Conservation (phyloP, 2,113 vertebrate species). For the Raja brachyura region DNA sequence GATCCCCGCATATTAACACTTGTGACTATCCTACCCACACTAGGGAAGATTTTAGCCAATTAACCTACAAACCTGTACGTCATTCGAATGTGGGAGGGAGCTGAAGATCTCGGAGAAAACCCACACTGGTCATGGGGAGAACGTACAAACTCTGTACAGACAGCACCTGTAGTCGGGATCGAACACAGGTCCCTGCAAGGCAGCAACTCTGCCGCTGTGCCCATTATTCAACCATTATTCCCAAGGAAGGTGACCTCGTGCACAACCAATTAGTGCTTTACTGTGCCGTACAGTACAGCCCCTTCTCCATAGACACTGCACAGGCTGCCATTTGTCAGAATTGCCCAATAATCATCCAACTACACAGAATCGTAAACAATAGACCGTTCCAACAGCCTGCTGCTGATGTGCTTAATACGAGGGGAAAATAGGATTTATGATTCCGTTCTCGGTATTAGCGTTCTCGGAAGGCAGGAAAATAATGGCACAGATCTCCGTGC, state of each 20-base stretch:
- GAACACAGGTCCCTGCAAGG: too few relatives aligned
- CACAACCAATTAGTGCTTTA: not conserved
- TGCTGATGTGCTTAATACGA: not conserved
- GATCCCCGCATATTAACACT: too few relatives aligned
- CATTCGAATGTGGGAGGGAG: too few relatives aligned
- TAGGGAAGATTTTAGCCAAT: too few relatives aligned
- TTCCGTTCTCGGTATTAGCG: not conserved
- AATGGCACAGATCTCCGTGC: not conserved
- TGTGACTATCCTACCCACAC: too few relatives aligned
- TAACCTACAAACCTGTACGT: too few relatives aligned
- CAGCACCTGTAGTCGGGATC: too few relatives aligned
- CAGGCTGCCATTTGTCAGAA: not conserved
- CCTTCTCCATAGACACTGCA: not conserved
- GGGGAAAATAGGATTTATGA: not conserved
- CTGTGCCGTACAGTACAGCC: not conserved
- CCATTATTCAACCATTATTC: not conserved
- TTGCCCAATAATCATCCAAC: not conserved
- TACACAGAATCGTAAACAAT: not conserved
- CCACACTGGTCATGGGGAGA: too few relatives aligned
- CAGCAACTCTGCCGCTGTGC: too few relatives aligned
- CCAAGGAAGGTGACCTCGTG: too few relatives aligned
- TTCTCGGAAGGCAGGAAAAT: not conserved
- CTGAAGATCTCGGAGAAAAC: too few relatives aligned
- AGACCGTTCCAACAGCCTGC: not conserved
- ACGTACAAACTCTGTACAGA: too few relatives aligned